Conservation (phyloP, 2,888 invertebrate genomes). For the Drosophila subsilvestris region DNA sequence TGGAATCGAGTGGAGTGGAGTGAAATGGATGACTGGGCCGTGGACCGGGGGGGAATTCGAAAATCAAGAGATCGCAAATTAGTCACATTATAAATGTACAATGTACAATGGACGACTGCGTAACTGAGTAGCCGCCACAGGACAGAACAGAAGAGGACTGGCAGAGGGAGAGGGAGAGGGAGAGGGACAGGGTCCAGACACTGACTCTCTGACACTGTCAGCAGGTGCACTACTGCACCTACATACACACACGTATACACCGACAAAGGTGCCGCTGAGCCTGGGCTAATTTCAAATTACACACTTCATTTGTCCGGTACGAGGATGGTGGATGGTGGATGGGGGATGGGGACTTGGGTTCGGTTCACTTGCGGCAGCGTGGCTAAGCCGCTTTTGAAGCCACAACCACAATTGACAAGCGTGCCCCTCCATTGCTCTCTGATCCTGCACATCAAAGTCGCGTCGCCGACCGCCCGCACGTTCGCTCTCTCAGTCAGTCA, state of each 20-base stretch:
- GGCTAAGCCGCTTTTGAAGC: conserved; percentile 64
- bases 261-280: conserved; percentile 69
- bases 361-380: conserved; percentile 37
- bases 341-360: conserved; percentile 18
- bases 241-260: conserved; percentile 33
- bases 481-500: conserved; percentile 13
- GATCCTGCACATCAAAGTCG: conserved; percentile 65
- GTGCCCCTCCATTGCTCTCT: conserved; percentile 50
- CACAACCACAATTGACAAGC: conserved; percentile 74
- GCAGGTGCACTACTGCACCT: conserved; percentile 58
- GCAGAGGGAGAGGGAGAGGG: conserved; percentile 37
- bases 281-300: conserved; percentile 79
- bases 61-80: conserved; percentile 64
- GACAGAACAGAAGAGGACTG: conserved; percentile 20
- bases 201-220: conserved; percentile 42
- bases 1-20: conserved; percentile 14
- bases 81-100: conserved; percentile 73
- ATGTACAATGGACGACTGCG: conserved; percentile 39
- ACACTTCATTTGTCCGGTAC: conserved; percentile 74
- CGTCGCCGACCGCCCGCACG: conserved; percentile 53
- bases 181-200: conserved; percentile 36
- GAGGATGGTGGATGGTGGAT: conserved; percentile 24
- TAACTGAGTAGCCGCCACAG: conserved; percentile 75
- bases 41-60: conserved; percentile 19
- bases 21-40: conserved; percentile 15